Evolutionary conservation across 2,797 vertebrate genomes (phyloP), one percentile per base, ranked within the genome.

Genomic region (Mormyrus proboscirostris): DNA sequence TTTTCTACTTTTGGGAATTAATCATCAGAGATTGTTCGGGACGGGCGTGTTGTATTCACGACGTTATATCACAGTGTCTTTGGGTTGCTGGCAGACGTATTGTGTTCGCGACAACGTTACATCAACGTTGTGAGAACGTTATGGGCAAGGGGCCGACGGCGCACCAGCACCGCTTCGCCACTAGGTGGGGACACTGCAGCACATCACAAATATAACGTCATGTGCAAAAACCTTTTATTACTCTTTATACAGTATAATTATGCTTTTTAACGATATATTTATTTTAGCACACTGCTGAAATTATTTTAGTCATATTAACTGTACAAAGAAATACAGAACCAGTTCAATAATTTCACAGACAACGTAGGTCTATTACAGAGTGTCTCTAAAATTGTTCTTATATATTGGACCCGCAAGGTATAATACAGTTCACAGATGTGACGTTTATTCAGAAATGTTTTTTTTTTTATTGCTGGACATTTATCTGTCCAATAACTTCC

Each of bases 311-410:
- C 85, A 55, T 49, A 53, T 87, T n/a, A 59, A 10, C 50, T 55
- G 51, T 86, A 57, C 51, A 55, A 57, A 57, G 14, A 53, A 57
- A 41, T 55, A 33, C 38, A 59, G 33, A 59, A 41, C 51, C 22
- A 53, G 14, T 86, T 86, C 25, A 83, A 83, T 50, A 8, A 86
- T 33, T 86, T 50, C 50, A 51, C 83, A 86, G n/a, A 51, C n/a
- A 86, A 33, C 25, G 83, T 69, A 69, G 62, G 29, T 25, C 62
- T 86, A 57, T 55, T 59, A 33, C 85, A 87, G 85, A 86, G 85
- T 59, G 29, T 87, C 85, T 57, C 85, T 41, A 53, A 87, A 87
- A 51, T 87, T 57, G 7, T 86, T 53, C 49, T 86, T 84, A 84
- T 84, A 51, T 51, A 84, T 50, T n/a, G 44, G 4, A 50, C 47